Conservation (phyloP, 2,888 invertebrate species). For the Ypsolopha scabrella region DNA sequence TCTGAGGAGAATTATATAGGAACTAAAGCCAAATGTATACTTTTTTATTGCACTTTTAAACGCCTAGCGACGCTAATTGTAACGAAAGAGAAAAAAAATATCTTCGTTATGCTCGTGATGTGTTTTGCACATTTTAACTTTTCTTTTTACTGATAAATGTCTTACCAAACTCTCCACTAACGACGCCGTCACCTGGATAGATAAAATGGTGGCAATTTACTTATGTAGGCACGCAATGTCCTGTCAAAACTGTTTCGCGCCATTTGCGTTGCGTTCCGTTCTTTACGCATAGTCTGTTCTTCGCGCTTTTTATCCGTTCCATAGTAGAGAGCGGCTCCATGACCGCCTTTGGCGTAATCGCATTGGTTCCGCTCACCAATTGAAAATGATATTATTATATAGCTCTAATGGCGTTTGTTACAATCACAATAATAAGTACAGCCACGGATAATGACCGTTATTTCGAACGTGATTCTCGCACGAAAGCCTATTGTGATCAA, state of each 20-base stretch:
- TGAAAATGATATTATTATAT: slow-evolving; percentile 34
- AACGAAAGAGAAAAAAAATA: no score
- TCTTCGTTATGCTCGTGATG: no score
- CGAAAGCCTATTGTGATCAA: slow-evolving; percentile 7
- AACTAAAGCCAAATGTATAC: no score
- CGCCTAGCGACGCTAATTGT: no score
- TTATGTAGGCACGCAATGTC: neutral
- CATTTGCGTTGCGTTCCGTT: slow-evolving; percentile 3
- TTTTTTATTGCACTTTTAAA: no score
- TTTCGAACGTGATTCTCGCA: slow-evolving; percentile 2
- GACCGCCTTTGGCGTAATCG: slow-evolving; percentile 13
- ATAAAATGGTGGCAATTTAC: no score
- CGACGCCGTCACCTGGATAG: no score
- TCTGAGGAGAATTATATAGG: neutral
- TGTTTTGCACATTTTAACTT: no score
- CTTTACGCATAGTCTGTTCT: neutral
- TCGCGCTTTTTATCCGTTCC: slow-evolving; percentile 11
- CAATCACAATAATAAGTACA: slow-evolving; percentile 26
- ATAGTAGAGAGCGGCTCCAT: slow-evolving; percentile 11
- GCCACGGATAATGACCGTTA: slow-evolving; percentile 19
- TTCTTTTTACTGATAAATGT: no score
- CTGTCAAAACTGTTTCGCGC: slow-evolving; percentile 4
- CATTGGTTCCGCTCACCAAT: slow-evolving; percentile 21
- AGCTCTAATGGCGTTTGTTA: slow-evolving; percentile 10
- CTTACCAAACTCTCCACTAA: no score